Conservation (phyloP, 2,888 invertebrate genomes). For the Antheraea yamamai region DNA sequence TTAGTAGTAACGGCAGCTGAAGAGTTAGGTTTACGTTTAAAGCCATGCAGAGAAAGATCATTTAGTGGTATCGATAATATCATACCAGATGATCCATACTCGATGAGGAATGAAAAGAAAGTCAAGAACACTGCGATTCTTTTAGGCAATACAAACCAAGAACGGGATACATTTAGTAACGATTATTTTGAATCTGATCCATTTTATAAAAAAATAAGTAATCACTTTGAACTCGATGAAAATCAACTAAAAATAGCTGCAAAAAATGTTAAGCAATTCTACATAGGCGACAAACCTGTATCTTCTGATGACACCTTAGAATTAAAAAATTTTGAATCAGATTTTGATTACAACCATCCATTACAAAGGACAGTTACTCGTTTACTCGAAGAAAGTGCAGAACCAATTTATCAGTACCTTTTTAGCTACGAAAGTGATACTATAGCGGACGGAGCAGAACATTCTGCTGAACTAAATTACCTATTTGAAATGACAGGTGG, state of each 20-base stretch:
- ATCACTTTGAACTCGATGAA: constrained; percentile 60
- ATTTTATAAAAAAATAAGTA: constrained; percentile 56
- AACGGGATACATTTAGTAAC: constrained; percentile 42
- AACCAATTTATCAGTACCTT: constrained; percentile 62
- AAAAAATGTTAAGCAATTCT: constrained; percentile 58
- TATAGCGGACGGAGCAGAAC: constrained; percentile 47
- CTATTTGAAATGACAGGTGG: constrained; percentile 49
- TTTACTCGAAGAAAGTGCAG: constrained; percentile 58
- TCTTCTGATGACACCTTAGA: constrained; percentile 45
- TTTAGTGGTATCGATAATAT: constrained; percentile 68
- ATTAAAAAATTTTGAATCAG: constrained; percentile 63
- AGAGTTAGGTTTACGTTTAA: constrained; percentile 53
- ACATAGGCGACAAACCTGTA: constrained; percentile 64
- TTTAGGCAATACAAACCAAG: constrained; percentile 65
- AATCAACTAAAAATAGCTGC: constrained; percentile 48
- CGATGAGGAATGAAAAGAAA: constrained; percentile 60
- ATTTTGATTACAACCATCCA: constrained; percentile 65
- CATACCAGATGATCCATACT: constrained; percentile 61
- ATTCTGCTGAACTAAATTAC: constrained; percentile 61
- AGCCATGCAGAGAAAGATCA: constrained; percentile 68
- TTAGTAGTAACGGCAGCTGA: constrained; percentile 59
- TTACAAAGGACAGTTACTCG: constrained; percentile 56
- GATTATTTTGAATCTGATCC: constrained; percentile 59
- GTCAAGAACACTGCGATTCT: constrained; percentile 62
- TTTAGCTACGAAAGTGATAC: constrained; percentile 60